phyloP scores from a whole-genome alignment of 2,797 vertebrate genomes.

The Anguilla obscura region DNA sequence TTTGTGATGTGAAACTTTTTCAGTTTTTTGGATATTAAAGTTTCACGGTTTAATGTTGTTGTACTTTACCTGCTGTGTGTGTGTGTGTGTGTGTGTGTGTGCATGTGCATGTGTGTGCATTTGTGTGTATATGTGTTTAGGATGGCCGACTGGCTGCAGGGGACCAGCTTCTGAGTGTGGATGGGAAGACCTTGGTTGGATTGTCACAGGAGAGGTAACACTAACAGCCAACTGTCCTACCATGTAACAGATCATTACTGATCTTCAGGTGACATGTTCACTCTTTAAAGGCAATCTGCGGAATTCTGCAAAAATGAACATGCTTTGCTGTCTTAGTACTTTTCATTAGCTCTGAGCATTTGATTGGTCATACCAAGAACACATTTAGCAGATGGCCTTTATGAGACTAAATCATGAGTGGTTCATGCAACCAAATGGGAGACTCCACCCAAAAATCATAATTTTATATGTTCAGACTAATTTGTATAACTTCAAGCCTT shows the following conservation, averaged over 20 bases:
- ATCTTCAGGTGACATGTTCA: too few relatives aligned
- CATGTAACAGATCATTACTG: too few relatives aligned
- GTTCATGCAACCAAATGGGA: too few relatives aligned
- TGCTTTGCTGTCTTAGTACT: too few relatives aligned
- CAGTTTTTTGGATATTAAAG: not conserved
- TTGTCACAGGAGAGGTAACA: constrained; percentile 89
- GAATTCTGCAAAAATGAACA: too few relatives aligned
- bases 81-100: constrained; percentile 2
- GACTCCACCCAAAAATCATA: too few relatives aligned
- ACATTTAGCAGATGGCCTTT: too few relatives aligned
- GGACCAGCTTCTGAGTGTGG: constrained; percentile 90
- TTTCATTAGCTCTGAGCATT: too few relatives aligned
- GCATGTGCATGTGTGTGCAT: not conserved
- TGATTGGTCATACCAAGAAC: too few relatives aligned
- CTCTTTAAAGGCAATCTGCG: too few relatives aligned
- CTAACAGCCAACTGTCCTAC: not conserved
- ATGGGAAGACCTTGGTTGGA: constrained; percentile 85
- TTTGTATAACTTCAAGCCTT: not conserved
- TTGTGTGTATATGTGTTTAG: constrained; percentile 59
- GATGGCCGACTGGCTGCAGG: constrained; percentile 84
- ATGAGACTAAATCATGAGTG: too few relatives aligned
- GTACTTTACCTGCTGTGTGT: not conserved
- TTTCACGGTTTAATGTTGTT: not conserved
- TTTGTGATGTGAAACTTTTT: not conserved
- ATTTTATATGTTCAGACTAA: too few relatives aligned